Evolutionary conservation across 2,113 vertebrate genomes (phyloP).

Genomic region (Hydropotes inermis): DNA sequence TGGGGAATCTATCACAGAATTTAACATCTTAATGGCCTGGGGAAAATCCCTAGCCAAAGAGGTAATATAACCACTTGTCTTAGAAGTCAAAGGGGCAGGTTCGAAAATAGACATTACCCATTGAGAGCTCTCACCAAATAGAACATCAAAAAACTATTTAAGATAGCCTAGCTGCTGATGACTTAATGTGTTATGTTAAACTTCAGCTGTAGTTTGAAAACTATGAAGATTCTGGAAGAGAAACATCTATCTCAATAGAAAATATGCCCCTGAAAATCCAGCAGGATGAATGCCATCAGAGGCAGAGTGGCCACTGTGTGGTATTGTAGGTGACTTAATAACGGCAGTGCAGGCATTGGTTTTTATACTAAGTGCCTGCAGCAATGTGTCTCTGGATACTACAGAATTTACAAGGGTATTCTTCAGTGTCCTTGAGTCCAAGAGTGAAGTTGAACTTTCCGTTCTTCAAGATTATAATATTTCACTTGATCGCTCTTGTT

Average conservation of each 20-base stretch:
- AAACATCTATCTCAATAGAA: background rate
- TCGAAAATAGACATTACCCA: background rate
- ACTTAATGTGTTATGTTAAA: background rate
- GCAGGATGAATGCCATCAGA: background rate
- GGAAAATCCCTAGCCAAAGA: background rate
- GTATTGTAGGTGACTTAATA: background rate
- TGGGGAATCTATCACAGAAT: background rate
- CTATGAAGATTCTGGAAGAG: background rate
- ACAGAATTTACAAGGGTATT: background rate
- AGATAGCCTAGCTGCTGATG: background rate
- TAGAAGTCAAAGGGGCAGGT: background rate
- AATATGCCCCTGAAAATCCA: background rate
- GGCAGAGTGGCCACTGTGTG: background rate
- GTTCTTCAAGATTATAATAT: background rate
- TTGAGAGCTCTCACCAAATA: background rate
- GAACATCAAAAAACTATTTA: background rate
- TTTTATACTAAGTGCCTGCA: background rate
- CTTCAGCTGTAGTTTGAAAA: conserved; percentile 26
- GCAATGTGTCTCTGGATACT: background rate
- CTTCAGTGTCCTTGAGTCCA: background rate
- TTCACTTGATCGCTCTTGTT: background rate
- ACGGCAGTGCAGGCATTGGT: background rate
- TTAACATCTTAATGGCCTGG: background rate
- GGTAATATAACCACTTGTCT: background rate
- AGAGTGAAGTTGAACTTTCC: background rate